These are phyloP conservation scores for Nemotelus nigrinus DNA, from an alignment of 2,888 invertebrate species.

Conservation along the genomic window DNA sequence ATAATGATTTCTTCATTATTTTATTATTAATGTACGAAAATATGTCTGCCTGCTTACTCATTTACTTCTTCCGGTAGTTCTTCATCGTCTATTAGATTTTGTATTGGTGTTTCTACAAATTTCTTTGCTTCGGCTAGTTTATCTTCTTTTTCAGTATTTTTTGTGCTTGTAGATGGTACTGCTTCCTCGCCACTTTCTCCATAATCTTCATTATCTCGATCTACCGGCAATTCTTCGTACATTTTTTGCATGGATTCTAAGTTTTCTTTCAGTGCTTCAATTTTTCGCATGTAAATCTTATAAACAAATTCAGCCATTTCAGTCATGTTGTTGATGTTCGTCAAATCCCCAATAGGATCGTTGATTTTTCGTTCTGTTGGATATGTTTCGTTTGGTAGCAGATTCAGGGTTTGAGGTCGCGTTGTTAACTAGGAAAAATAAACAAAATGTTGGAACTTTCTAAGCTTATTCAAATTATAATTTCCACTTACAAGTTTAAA, in stretches of 20 bases:
- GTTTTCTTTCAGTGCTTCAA: slow-evolving; percentile 37
- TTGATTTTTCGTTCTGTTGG: slow-evolving; percentile 73
- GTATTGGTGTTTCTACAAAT: slow-evolving; percentile 64
- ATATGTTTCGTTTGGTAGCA: slow-evolving; percentile 83
- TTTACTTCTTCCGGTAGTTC: slow-evolving; percentile 5
- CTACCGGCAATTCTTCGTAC: slow-evolving; percentile 36
- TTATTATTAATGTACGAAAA: not conserved
- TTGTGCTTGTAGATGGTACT: slow-evolving; percentile 43
- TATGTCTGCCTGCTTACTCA: not conserved
- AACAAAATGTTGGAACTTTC: not conserved
- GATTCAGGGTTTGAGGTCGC: slow-evolving; percentile 81
- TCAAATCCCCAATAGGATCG: slow-evolving; percentile 62
- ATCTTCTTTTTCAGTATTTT: slow-evolving; percentile 48
- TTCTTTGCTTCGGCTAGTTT: slow-evolving; percentile 53
- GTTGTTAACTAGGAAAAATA: slow-evolving; percentile 73
- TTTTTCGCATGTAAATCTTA: slow-evolving; percentile 76
- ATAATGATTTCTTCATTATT: too few species aligned
- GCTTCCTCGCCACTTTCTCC: not conserved
- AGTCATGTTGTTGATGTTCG: slow-evolving; percentile 83
- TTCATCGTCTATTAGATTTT: slow-evolving; percentile 66
- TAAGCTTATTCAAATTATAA: not conserved
- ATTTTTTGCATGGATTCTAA: slow-evolving; percentile 34
- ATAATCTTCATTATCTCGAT: not conserved
- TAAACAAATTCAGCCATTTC: slow-evolving; percentile 96
- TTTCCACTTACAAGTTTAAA: slow-evolving; percentile 79